Base-by-base conservation (phyloP, 2,797 vertebrate genomes). In the Melanogrammus aeglefinus region DNA sequence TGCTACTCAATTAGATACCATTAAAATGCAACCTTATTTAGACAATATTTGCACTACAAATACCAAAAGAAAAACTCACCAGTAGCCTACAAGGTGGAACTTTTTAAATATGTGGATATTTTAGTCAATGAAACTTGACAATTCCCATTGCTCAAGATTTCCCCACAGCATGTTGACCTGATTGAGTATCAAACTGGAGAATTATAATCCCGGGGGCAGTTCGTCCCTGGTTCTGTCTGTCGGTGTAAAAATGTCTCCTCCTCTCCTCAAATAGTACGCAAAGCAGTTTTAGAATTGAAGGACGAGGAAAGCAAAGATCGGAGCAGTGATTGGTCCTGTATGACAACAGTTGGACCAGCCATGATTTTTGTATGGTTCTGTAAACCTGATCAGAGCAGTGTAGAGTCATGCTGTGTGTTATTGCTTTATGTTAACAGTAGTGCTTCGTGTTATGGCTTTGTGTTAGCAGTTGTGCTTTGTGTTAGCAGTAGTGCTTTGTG, bases 121-220 rank as follows among this genome's bases (percentile, higher is more conserved):
- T 14, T 66, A 24, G 9, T 7, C n/a, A 66, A 18, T 24, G 18
- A 21, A 18, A 66, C 63, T 44, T 44, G 63, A 21, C 63, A 24
- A 21, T 66, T 66, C 57, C 14, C 21, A 4, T 18, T 21, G 14
- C n/a, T 66, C 8, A 18, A 66, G n/a, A 24, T 66, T 16, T 63
- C 51, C 14, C 5, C 5, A 12, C 24, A 14, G 13, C 24, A 4
- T 24, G n/a, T 24, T 76, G 75, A 69, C 36, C 74, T 75, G 29
- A 76, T 29, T 76, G 63, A 76, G 75, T 76, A 76, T 41, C n/a
- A 39, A 44, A 13, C 41, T 44, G 41, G 12, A 44, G 41, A 4
- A 2, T 44, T 44, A 12, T 39, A 39, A 39, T 39, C 38, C 9
- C 38, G 38, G 38, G 38, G 44, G 12, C 16, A 47, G 47, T 4